These are phyloP conservation scores for Copidosoma floridanum DNA, from an alignment of 1,140 invertebrate species.

Conservation along the genomic window DNA sequence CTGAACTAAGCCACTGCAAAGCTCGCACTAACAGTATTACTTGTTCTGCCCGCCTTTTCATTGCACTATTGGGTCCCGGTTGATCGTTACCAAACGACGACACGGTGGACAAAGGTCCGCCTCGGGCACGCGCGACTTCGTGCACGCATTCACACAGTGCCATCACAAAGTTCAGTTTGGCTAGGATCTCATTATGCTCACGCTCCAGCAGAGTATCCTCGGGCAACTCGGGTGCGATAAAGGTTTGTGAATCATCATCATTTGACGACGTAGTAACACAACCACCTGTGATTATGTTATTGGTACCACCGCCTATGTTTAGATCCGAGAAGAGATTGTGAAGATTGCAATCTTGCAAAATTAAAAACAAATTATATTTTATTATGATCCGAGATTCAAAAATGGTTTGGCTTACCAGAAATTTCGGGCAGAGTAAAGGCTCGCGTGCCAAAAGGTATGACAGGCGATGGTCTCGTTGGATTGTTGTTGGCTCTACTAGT, in stretches of 20 bases:
- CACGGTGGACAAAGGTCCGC: slow-evolving; percentile 70
- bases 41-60: slow-evolving; percentile 75
- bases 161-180: slow-evolving; percentile 90
- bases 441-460: slow-evolving; percentile 68
- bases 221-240: slow-evolving; percentile 86
- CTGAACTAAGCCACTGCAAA: slow-evolving; percentile 88
- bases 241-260: too few relatives aligned
- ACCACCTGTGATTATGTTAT: too few relatives aligned
- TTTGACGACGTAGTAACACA: too few relatives aligned
- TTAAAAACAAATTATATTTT: too few relatives aligned
- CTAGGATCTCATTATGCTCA: slow-evolving; percentile 91
- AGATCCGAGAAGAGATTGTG: slow-evolving; percentile 61
- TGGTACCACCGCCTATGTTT: too few relatives aligned
- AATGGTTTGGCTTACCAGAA: slow-evolving; percentile 48
- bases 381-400: neutral
- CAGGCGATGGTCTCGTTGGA: slow-evolving; percentile 59
- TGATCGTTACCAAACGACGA: slow-evolving; percentile 38
- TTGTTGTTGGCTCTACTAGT: slow-evolving; percentile 65
- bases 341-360: too few relatives aligned
- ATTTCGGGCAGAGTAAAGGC: slow-evolving; percentile 77
- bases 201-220: slow-evolving; percentile 93
- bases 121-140: slow-evolving; percentile 76
- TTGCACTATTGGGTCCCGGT: slow-evolving; percentile 47
- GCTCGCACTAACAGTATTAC: slow-evolving; percentile 87
- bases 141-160: slow-evolving; percentile 88